Evolutionary conservation across 2,113 vertebrate species (phyloP).

Genomic region (Malurus melanocephalus): DNA sequence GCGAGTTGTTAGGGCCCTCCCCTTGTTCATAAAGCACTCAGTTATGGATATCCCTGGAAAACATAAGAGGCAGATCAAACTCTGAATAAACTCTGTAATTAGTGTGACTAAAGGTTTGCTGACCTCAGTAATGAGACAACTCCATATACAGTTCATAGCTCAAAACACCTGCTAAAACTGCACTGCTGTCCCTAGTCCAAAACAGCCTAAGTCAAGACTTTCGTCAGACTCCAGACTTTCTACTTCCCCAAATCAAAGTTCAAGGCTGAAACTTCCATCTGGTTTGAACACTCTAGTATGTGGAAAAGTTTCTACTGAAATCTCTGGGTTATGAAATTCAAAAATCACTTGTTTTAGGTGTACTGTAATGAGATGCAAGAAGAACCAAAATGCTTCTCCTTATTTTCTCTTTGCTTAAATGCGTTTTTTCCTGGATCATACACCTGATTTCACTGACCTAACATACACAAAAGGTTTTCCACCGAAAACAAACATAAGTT

Average conservation of each 20-base stretch:
- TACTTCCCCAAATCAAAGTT: background rate
- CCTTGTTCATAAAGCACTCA: background rate
- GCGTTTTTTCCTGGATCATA: background rate
- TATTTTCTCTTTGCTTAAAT: background rate
- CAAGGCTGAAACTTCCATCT: background rate
- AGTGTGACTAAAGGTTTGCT: background rate
- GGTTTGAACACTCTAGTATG: background rate
- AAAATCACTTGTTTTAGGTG: background rate
- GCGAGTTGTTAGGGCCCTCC: background rate
- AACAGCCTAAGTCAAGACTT: background rate
- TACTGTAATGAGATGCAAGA: background rate
- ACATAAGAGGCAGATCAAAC: background rate
- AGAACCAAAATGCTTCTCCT: background rate
- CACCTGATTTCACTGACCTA: background rate
- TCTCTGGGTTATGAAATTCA: background rate
- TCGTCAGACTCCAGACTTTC: background rate
- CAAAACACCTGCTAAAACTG: background rate
- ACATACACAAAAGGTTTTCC: background rate
- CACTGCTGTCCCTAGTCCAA: background rate
- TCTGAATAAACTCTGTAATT: background rate
- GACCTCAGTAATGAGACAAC: background rate
- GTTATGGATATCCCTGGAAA: conserved; percentile 4
- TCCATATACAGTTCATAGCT: background rate
- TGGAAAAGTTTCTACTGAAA: background rate
- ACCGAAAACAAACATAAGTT: background rate